A percentile compares a stretch with the other conserved stretches of the same genome.
Conservation (phyloP, 37 sponge, comb jelly and placozoan species). For the Petrosia ficiformis region DNA sequence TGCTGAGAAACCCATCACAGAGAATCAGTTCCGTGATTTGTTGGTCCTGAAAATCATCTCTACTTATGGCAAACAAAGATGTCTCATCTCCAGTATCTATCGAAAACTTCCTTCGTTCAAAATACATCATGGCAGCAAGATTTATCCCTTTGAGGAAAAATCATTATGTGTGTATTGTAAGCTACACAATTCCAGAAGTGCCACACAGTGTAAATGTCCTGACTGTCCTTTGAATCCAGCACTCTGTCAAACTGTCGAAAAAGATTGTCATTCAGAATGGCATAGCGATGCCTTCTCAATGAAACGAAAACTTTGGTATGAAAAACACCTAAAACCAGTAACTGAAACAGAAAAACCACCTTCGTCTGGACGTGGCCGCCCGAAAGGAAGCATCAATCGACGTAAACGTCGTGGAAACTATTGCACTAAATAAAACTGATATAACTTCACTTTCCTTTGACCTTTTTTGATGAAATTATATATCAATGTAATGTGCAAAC, state of each 20-base stretch:
- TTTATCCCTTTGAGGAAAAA: neutral
- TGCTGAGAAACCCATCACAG: neutral
- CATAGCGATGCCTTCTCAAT: neutral
- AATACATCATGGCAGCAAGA: neutral
- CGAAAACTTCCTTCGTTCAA: too few relatives aligned
- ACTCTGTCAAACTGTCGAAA: neutral
- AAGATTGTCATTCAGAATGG: slow-evolving; percentile 10
- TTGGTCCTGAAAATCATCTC: neutral
- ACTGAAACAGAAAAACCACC: too few relatives aligned
- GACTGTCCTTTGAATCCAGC: neutral
- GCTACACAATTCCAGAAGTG: neutral
- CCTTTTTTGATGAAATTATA: neutral
- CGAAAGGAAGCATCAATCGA: neutral
- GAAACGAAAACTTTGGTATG: neutral
- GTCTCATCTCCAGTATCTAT: too few relatives aligned
- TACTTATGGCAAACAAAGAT: neutral
- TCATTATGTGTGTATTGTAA: neutral
- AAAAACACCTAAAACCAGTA: neutral
- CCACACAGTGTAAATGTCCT: neutral
- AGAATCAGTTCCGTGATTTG: neutral
- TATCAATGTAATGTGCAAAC: neutral
- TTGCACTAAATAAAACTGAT: neutral
- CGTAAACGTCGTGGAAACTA: neutral
- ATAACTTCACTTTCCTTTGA: neutral
- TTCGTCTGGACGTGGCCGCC: neutral